Evolutionary conservation across 2,113 vertebrate genomes (phyloP).

Genomic region (Indicator maculatus): DNA sequence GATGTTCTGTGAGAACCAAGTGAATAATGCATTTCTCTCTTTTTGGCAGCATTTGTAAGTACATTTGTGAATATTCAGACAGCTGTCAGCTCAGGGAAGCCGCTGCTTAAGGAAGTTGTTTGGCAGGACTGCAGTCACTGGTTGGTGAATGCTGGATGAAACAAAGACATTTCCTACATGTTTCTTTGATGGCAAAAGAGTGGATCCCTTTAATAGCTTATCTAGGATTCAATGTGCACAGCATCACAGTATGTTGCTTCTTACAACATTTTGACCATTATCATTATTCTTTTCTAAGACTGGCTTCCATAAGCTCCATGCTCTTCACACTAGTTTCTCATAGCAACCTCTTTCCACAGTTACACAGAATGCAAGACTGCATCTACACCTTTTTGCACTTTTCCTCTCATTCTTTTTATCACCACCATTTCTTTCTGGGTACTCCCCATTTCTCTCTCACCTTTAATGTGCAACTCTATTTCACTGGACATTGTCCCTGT

Average conservation of each 20-base stretch:
- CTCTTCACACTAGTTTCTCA: background rate
- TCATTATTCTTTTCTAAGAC: background rate
- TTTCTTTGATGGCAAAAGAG: background rate
- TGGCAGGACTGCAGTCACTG: background rate
- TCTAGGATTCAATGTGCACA: background rate
- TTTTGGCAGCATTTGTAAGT: background rate
- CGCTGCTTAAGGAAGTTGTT: background rate
- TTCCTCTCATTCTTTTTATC: background rate
- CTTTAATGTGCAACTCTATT: background rate
- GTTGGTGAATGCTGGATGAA: background rate
- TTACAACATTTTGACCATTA: background rate
- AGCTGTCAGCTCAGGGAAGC: background rate
- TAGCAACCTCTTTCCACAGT: background rate
- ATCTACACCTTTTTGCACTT: background rate
- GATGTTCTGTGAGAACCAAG: background rate
- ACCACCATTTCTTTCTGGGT: background rate
- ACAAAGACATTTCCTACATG: background rate
- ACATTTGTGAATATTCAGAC: background rate
- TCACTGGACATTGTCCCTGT: rapidly evolving
- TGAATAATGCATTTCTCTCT: background rate
- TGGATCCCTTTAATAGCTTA: background rate
- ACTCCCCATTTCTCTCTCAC: background rate
- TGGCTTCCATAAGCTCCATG: background rate
- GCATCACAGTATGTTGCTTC: background rate
- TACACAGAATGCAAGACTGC: background rate